These are phyloP conservation scores for Coelopa pilipes DNA, from an alignment of 2,888 invertebrate species.

Conservation along the genomic window DNA sequence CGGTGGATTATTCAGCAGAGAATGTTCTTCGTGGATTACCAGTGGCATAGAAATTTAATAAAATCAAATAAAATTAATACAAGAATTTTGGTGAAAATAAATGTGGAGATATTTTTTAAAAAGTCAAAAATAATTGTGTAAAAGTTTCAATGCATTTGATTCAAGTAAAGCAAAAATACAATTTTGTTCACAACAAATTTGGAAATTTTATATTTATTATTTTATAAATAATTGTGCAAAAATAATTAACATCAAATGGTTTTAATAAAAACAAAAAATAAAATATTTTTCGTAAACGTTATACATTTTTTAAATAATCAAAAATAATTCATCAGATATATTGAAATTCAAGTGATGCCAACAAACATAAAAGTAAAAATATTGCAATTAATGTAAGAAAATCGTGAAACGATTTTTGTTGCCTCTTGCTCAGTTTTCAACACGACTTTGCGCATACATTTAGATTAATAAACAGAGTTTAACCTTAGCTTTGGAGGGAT, in stretches of 20 bases:
- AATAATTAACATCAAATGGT: neutral
- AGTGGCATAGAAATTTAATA: slow-evolving; percentile 12
- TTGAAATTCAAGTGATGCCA: neutral
- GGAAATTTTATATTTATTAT: neutral
- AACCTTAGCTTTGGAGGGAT: no score
- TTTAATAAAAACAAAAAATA: neutral
- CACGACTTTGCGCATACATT: no score
- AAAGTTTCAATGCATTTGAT: neutral
- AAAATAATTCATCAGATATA: neutral
- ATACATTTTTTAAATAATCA: neutral
- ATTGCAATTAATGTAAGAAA: neutral
- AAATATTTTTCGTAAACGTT: neutral
- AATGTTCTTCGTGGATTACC: slow-evolving; percentile 26
- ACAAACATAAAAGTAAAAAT: neutral
- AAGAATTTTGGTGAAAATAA: neutral
- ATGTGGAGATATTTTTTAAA: neutral
- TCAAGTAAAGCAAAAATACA: neutral
- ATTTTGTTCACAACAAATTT: neutral
- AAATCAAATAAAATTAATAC: neutral
- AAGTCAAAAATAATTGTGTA: neutral
- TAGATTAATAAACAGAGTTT: no score
- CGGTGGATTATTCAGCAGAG: neutral
- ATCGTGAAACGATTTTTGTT: no score
- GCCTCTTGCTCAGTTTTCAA: no score
- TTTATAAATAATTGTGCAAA: neutral